Evolutionary conservation across 2,888 invertebrate genomes (phyloP).

Genomic region (Drosophila emarginata): DNA sequence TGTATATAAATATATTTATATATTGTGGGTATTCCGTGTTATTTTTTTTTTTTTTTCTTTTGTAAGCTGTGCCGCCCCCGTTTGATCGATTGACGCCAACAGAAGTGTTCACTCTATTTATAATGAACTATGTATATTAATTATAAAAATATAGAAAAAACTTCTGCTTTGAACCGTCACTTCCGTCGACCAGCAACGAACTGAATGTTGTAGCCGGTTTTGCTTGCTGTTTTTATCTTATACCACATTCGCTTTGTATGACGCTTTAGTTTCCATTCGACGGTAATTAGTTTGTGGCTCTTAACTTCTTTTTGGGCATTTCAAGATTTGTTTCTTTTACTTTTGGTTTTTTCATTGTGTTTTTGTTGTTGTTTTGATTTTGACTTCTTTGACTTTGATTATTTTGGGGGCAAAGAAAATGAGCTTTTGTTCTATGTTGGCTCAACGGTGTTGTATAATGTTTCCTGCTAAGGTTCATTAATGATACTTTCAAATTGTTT

Average conservation of each 20-base stretch:
- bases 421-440: constrained; percentile 23
- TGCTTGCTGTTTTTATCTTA: constrained; percentile 45
- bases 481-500: not conserved
- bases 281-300: constrained; percentile 36
- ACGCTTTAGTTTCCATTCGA: constrained; percentile 41
- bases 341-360: constrained; percentile 24
- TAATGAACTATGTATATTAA: not conserved
- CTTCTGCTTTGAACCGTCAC: constrained; percentile 41
- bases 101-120: not conserved
- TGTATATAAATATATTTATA: constrained; percentile 3
- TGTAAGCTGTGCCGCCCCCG: not conserved
- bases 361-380: constrained; percentile 9
- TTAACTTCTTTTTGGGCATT: constrained; percentile 38
- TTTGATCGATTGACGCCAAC: constrained; percentile 12
- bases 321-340: constrained; percentile 18
- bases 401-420: not conserved
- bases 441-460: constrained; percentile 17
- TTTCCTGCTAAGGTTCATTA: constrained; percentile 7
- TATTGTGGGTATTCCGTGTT: too few species aligned
- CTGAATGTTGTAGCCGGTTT: constrained; percentile 65
- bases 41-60: too few species aligned
- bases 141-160: not conserved
- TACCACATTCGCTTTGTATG: constrained; percentile 9
- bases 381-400: constrained; percentile 51
- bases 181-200: constrained; percentile 53